Base-by-base conservation (phyloP, 1,140 invertebrate genomes). In the Meloidogyne hapla region DNA sequence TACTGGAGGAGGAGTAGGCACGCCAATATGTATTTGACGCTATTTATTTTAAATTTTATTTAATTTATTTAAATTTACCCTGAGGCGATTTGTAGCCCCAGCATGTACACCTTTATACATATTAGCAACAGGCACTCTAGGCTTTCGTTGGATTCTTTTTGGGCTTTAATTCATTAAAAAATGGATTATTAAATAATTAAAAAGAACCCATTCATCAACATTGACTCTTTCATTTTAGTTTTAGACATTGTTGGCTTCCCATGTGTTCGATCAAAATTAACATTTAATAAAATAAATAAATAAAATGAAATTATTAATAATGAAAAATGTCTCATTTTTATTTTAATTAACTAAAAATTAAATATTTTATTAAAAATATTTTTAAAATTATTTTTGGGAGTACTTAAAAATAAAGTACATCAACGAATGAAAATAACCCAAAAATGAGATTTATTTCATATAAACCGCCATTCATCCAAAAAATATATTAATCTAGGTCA, bases 1-100 rank as follows among this genome's bases (percentile, higher is more conserved):
- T 13, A 69, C 40, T 28, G 68, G 68, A 26, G 68, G 68, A 1
- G 68, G 68, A 13, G 68, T 69, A 18, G 68, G 68, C 40, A 69
- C 40, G 9, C 68, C 68, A 28, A 69, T 69, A 18, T 56, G 18
- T n/a, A 69, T 40, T 42, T 69, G 68, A n/a, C 48, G 48, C 48
- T 56, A n/a, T n/a, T n/a, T 5, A n/a, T 56, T 15, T n/a, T 56
- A 1, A 56, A 18, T 15, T 56, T 18, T n/a, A 33, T 33, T 48
- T n/a, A n/a, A n/a, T n/a, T n/a, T n/a, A n/a, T 48, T 15, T 18
- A 48, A 56, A n/a, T 15, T n/a, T n/a, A 56, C 48, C n/a, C 48
- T 56, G 0, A 56, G n/a, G 8, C 48, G 48, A n/a, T n/a, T 56
- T 56, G 18, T n/a, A n/a, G 18, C 12, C n/a, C 48, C 48, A 8